Evolutionary conservation across 2,888 invertebrate genomes (phyloP).

Genomic region (Epinotia brunnichana): DNA sequence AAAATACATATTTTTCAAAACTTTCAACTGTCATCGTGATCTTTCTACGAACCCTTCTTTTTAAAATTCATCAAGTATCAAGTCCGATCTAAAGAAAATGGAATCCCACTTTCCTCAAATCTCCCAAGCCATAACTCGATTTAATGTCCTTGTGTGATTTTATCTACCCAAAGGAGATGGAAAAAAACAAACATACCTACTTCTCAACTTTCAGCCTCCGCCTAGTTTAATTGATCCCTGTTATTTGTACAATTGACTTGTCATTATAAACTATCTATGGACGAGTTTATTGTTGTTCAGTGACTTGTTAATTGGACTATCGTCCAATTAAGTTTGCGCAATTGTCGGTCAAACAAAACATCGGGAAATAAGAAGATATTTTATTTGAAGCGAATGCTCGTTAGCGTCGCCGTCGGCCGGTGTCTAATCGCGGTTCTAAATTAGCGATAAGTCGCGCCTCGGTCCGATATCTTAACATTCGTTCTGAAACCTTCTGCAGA

Average conservation of each 20-base stretch:
- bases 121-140: no score
- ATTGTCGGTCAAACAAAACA: conserved; percentile 77
- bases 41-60: no score
- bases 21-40: no score
- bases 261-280: conserved; percentile 16
- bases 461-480: conserved; percentile 78
- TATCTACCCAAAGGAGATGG: no score
- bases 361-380: conserved; percentile 75
- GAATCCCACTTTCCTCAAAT: no score
- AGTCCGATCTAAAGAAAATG: no score
- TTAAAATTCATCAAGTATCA: no score
- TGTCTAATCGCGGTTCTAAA: conserved; percentile 81
- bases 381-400: conserved; percentile 74
- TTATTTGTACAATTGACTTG: conserved; percentile 18
- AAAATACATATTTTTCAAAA: no score
- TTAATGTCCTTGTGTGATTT: no score
- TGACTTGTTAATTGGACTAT: conserved; percentile 47
- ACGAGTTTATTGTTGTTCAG: conserved; percentile 24
- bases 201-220: background rate
- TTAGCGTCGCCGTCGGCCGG: conserved; percentile 74
- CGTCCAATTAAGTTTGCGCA: conserved; percentile 78
- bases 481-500: conserved; percentile 74
- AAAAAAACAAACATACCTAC: background rate
- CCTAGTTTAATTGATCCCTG: background rate
- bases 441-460: conserved; percentile 79